These are phyloP conservation scores for Apistogramma diplotaenia DNA, from an alignment of 2,113 vertebrate genomes.

Conservation along the genomic window DNA sequence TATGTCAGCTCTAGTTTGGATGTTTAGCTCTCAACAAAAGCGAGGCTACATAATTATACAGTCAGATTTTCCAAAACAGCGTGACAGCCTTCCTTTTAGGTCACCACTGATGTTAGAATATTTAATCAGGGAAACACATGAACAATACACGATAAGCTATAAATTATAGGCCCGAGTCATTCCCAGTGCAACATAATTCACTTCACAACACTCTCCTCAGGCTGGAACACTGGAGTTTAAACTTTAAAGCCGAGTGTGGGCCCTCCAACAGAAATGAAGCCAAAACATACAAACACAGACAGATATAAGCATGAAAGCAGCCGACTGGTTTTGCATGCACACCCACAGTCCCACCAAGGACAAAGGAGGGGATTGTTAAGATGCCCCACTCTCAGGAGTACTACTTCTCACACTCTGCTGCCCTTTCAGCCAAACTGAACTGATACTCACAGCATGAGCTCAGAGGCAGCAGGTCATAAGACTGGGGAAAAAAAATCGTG, in stretches of 20 bases:
- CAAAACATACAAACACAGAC: background rate
- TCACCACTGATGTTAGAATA: background rate
- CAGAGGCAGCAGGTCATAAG: constrained; percentile 67
- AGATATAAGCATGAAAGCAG: constrained; percentile 9
- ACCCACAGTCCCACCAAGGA: constrained; percentile 15
- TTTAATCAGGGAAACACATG: constrained; percentile 5
- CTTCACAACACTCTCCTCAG: background rate
- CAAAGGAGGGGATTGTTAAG: constrained; percentile 59
- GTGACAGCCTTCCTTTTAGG: background rate
- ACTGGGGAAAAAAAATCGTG: constrained; percentile 25
- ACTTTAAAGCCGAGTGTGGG: background rate
- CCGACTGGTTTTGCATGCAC: constrained; percentile 24
- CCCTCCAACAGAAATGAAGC: background rate
- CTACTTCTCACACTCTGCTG: constrained; percentile 37
- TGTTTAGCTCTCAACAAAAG: background rate
- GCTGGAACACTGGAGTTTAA: constrained; percentile 8
- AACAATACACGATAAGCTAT: constrained; percentile 1
- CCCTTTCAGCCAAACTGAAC: constrained; percentile 41
- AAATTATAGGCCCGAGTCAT: constrained; percentile 11
- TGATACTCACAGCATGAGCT: constrained; percentile 54
- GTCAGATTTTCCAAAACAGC: constrained; percentile 2
- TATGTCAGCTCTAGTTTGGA: background rate
- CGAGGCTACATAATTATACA: background rate
- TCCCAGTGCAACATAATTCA: background rate
- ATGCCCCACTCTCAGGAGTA: constrained; percentile 13